Percentiles rank a stretch among this genome's conserved stretches.
Evolutionary conservation across 1,140 invertebrate species (phyloP).

Genomic region (Zeugodacus cucurbitae): DNA sequence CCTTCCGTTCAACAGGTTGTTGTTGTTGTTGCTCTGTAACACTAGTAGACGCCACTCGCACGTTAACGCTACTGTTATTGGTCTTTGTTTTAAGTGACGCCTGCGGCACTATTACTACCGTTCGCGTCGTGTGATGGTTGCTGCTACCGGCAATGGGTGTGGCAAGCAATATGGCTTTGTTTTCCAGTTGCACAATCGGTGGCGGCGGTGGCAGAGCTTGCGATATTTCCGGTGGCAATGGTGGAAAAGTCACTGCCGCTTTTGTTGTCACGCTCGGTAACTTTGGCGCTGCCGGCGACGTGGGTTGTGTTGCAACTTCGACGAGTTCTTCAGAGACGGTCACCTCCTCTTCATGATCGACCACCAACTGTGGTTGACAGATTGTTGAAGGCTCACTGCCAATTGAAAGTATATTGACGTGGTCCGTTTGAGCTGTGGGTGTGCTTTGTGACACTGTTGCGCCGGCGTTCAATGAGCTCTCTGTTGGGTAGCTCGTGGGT

Average conservation of each 20-base stretch:
- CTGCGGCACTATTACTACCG: background rate
- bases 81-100: background rate
- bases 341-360: constrained; percentile 62
- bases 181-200: constrained; percentile 43
- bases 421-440: background rate
- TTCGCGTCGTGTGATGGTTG: background rate
- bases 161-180: background rate
- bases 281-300: background rate
- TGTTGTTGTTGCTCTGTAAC: constrained; percentile 8
- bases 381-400: constrained; percentile 15
- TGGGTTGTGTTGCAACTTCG: background rate
- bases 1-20: background rate
- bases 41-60: background rate
- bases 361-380: constrained; percentile 51
- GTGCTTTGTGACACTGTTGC: background rate
- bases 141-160: background rate
- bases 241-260: constrained; percentile 48
- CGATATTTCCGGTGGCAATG: constrained; percentile 51
- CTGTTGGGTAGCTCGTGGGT: background rate
- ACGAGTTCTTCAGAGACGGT: constrained; percentile 41
- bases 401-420: background rate
- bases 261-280: background rate
- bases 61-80: background rate
- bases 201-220: constrained; percentile 40
- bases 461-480: background rate